Conservation (phyloP, 2,888 invertebrate genomes). For the Caenorhabditis sulstoni region DNA sequence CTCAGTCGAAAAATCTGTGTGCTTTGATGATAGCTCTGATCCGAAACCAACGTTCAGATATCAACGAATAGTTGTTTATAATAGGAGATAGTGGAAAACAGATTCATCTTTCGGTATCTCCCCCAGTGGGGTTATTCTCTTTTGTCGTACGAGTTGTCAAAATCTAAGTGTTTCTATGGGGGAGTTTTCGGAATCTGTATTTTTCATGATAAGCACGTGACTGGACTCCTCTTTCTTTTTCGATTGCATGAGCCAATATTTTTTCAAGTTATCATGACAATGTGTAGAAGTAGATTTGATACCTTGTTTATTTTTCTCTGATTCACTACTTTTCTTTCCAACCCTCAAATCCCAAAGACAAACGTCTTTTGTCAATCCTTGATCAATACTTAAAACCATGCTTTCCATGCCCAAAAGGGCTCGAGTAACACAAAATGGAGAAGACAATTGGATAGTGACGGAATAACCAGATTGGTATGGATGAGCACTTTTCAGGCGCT, state of each 20-base stretch:
- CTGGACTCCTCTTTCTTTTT: background rate
- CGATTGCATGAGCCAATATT: background rate
- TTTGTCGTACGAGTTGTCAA: background rate
- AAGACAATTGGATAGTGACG: background rate
- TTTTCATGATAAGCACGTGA: background rate
- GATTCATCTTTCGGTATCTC: constrained; percentile 3
- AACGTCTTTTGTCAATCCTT: constrained; percentile 20
- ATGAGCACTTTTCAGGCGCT: background rate
- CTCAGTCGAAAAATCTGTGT: background rate
- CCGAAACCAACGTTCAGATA: background rate
- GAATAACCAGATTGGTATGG: background rate
- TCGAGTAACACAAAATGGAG: background rate
- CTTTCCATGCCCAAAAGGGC: background rate
- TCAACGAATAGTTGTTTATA: constrained; percentile 7
- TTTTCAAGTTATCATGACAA: background rate
- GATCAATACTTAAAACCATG: background rate
- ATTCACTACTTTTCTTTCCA: constrained; percentile 2
- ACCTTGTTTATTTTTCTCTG: constrained; percentile 18
- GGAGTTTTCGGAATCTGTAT: background rate
- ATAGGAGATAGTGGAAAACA: background rate
- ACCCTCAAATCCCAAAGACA: constrained; percentile 23
- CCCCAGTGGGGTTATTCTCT: constrained; percentile 6
- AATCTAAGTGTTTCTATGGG: constrained; percentile 7
- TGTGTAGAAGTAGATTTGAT: background rate
- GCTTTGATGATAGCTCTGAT: background rate